These are phyloP conservation scores for Caloenas nicobarica DNA, from an alignment of 2,113 vertebrate species.

Conservation along the genomic window DNA sequence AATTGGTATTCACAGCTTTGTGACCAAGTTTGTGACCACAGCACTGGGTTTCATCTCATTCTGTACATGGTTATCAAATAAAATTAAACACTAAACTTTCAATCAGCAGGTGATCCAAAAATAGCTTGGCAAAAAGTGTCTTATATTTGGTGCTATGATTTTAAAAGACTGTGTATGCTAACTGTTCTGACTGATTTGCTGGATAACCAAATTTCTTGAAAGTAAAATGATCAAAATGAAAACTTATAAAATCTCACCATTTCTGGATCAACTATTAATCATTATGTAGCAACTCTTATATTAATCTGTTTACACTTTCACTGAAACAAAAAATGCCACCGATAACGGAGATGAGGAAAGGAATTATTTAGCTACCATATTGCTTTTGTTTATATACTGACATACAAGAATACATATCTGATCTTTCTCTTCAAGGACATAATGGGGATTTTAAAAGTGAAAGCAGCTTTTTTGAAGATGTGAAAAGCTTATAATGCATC, in stretches of 20 bases:
- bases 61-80: background rate
- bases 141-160: background rate
- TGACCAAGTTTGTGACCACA: background rate
- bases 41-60: background rate
- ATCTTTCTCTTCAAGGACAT: background rate
- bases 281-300: background rate
- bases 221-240: background rate
- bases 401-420: background rate
- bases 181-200: background rate
- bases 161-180: background rate
- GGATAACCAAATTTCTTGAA: constrained; percentile 26
- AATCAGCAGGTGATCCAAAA: constrained; percentile 5
- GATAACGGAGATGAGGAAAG: background rate
- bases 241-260: background rate
- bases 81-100: constrained; percentile 37
- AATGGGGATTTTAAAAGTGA: background rate
- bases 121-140: background rate
- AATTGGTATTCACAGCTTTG: background rate
- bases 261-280: constrained; percentile 23
- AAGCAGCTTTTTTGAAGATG: background rate
- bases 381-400: background rate
- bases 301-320: constrained; percentile 27
- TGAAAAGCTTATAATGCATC: background rate
- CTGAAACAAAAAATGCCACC: constrained; percentile 23
- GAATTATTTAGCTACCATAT: background rate